phyloP scores from a whole-genome alignment of 2,113 vertebrate species.

The Eptesicus fuscus region DNA sequence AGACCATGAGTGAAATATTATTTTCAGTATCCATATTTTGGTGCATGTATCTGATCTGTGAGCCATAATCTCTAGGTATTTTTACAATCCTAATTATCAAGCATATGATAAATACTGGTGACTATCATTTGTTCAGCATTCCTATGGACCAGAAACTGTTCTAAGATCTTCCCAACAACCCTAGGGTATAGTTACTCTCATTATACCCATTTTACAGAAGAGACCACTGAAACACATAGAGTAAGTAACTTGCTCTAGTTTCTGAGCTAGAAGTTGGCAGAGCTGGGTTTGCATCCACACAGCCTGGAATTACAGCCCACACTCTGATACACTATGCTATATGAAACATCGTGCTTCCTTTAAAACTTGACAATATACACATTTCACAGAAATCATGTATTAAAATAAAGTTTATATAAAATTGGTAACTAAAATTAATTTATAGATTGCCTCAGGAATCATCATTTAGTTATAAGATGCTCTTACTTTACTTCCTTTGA shows the following conservation, averaged over 20 bases:
- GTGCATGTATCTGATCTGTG: background rate
- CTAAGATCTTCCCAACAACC: background rate
- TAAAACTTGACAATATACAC: background rate
- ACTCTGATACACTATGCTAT: background rate
- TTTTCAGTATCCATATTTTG: background rate
- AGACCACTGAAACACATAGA: background rate
- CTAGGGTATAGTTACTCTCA: background rate
- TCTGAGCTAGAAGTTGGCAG: background rate
- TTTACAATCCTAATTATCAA: constrained; percentile 32
- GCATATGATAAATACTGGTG: background rate
- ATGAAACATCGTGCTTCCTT: background rate
- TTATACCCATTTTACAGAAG: background rate
- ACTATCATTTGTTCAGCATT: background rate
- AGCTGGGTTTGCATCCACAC: background rate
- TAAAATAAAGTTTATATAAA: constrained; percentile 46
- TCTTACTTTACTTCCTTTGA: background rate
- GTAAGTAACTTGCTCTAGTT: background rate
- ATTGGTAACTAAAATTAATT: constrained; percentile 10
- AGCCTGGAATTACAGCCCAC: background rate
- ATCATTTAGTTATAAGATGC: background rate
- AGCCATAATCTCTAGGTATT: background rate
- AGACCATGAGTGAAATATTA: background rate
- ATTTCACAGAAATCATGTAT: background rate
- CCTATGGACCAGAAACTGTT: background rate
- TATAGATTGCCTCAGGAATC: background rate